Conservation (phyloP, 1,140 invertebrate genomes). For the Danaus plexippus region DNA sequence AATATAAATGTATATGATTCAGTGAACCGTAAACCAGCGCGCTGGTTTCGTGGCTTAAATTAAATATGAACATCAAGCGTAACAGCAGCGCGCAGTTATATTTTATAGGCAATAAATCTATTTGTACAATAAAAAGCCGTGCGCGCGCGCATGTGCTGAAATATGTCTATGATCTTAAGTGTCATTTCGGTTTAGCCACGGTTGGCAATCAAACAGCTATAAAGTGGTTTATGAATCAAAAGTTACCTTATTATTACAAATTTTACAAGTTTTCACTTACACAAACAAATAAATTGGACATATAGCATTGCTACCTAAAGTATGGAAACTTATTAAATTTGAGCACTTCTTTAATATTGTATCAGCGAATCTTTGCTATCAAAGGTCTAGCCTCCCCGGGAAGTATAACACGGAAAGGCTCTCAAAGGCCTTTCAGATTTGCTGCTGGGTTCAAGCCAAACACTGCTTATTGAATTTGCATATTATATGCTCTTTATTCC, state of each 20-base stretch:
- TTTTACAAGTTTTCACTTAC: too few species aligned
- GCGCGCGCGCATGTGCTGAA: constrained; percentile 14
- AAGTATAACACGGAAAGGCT: constrained; percentile 2
- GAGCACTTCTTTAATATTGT: too few species aligned
- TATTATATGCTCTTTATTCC: constrained; percentile 13
- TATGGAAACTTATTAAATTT: too few species aligned
- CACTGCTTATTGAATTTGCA: constrained; percentile 19
- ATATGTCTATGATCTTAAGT: constrained; percentile 7
- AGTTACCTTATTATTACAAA: too few species aligned
- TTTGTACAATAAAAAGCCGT: constrained; percentile 28
- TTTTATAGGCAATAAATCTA: constrained; percentile 23
- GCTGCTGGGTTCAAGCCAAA: constrained; percentile 18
- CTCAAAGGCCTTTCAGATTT: constrained; percentile 15
- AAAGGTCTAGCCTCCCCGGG: background rate
- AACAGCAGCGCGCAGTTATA: constrained; percentile 18
- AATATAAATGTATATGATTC: background rate
- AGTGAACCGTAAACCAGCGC: background rate
- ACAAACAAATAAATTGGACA: background rate
- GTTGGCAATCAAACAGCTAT: too few species aligned
- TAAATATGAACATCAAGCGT: constrained; percentile 23
- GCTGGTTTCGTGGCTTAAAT: constrained; percentile 11
- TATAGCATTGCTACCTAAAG: too few species aligned
- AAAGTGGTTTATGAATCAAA: too few species aligned
- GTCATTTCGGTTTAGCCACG: constrained; percentile 1
- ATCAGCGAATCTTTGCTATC: too few species aligned